Conservation (phyloP, 1,140 invertebrate species). For the Philotrypesis tridentata region DNA sequence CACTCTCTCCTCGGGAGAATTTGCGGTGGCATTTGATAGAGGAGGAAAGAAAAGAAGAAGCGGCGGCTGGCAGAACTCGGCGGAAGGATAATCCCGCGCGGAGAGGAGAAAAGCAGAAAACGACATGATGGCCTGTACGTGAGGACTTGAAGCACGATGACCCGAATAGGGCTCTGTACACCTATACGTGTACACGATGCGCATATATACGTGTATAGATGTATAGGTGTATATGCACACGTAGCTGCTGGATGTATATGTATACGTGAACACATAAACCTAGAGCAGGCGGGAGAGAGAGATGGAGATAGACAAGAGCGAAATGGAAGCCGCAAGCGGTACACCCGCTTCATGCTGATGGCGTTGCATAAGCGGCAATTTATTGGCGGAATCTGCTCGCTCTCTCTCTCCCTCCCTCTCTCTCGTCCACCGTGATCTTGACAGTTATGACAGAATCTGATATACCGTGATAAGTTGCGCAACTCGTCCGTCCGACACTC, state of each 20-base stretch:
- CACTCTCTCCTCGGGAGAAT: conserved; percentile 4
- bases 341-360: conserved; percentile 12
- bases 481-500: conserved; percentile 21
- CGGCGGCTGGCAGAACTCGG: neutral
- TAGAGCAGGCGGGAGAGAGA: neutral
- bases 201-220: neutral
- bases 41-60: conserved; percentile 14
- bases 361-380: conserved; percentile 39
- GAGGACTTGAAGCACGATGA: conserved; percentile 28
- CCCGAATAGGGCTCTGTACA: conserved; percentile 16
- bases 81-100: conserved; percentile 10
- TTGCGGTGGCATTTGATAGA: conserved; percentile 32
- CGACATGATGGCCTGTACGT: conserved; percentile 17
- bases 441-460: conserved; percentile 43
- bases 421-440: conserved; percentile 23
- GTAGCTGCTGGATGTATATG: neutral
- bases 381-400: conserved; percentile 25
- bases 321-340: conserved; percentile 36
- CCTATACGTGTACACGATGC: neutral
- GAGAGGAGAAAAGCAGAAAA: conserved; percentile 8
- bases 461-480: conserved; percentile 37
- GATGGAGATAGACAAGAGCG: conserved; percentile 22
- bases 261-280: neutral
- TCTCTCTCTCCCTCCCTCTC: conserved; percentile 3
- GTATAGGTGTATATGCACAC: neutral